Evolutionary conservation across 2,113 vertebrate genomes (phyloP), one percentile per base, ranked within the genome.

Genomic region (Lycocorax pyrrhopterus): DNA sequence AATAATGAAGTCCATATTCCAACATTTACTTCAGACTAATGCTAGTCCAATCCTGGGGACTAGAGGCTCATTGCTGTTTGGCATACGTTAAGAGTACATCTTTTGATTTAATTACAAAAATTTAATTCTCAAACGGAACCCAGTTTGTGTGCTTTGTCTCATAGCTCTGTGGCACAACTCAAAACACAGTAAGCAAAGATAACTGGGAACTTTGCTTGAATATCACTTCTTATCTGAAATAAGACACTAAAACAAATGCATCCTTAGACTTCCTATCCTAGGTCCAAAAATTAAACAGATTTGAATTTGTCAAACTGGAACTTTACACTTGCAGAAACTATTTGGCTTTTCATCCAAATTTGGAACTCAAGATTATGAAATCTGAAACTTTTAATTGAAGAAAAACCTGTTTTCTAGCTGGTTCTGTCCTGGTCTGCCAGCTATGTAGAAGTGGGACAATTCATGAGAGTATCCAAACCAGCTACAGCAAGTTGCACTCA

Each of bases 71-170:
- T 33, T 59, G 12, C 7, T 26, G 12, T 71, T 85, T 79, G 56
- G 47, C 0, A 0, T 6, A 23, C 26, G 16, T 51, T 72, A 37
- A 55, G 9, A 51, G 16, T 27, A 51, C 10, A 10, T 67, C 0
- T 56, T 58, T n/a, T 55, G 13, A 41, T 72, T 88, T 83, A 0
- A 79, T 51, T 74, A 6, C 0, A 41, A 85, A 81, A 78, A n/a
- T 26, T 2, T 13, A 25, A 25, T 80, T 84, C 75, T 29, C 16
- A 17, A 49, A 69, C 60, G 23, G 7, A 76, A 37, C 22, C 6
- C 12, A 26, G 16, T 49, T 63, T 53, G 1, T 41, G 13, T 64
- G 33, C 47, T 79, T 20, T 63, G 39, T 79, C 29, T 88, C 3
- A 1, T 66, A 49, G 12, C 20, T 60, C 29, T 66, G 37, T 37